Conservation (phyloP, 2,888 invertebrate genomes). For the Drosophila mayaguana region DNA sequence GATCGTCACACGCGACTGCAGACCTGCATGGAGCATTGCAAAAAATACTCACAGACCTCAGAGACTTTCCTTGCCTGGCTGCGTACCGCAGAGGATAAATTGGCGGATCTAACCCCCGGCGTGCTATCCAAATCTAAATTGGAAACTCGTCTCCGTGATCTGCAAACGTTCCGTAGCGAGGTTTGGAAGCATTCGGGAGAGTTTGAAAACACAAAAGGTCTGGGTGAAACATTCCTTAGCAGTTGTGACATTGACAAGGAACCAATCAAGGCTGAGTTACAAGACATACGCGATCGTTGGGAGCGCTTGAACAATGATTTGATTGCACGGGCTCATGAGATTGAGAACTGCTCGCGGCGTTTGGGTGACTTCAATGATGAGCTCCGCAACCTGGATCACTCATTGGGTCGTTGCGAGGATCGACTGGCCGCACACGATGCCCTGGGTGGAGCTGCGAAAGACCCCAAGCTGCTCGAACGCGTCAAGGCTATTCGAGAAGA, state of each 20-base stretch:
- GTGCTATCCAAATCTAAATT: slow-evolving; percentile 94
- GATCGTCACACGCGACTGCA: slow-evolving; percentile 94
- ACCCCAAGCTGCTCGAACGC: slow-evolving; percentile 93
- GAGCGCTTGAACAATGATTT: slow-evolving; percentile 94
- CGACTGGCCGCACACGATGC: slow-evolving; percentile 89
- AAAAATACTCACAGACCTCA: slow-evolving; percentile 94
- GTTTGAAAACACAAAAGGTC: slow-evolving; percentile 93
- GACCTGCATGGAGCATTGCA: slow-evolving; percentile 96
- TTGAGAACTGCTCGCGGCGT: slow-evolving; percentile 92
- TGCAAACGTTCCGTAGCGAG: slow-evolving; percentile 95
- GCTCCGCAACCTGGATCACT: slow-evolving; percentile 93
- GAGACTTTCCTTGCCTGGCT: slow-evolving; percentile 96
- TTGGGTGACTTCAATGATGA: slow-evolving; percentile 94
- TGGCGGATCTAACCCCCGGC: slow-evolving; percentile 91
- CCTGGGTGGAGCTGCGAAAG: slow-evolving; percentile 90
- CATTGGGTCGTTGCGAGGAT: slow-evolving; percentile 95
- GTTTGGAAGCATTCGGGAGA: slow-evolving; percentile 97
- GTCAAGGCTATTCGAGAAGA: slow-evolving; percentile 94
- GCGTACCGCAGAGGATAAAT: slow-evolving; percentile 92
- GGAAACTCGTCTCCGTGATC: slow-evolving; percentile 94
- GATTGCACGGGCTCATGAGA: slow-evolving; percentile 83
- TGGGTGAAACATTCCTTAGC: slow-evolving; percentile 94
- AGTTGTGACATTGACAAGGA: slow-evolving; percentile 97
- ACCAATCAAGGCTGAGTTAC: slow-evolving; percentile 92
- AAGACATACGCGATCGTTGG: slow-evolving; percentile 94